phyloP scores from a whole-genome alignment of 1,140 invertebrate species.

The Hypsibius dujardini region DNA sequence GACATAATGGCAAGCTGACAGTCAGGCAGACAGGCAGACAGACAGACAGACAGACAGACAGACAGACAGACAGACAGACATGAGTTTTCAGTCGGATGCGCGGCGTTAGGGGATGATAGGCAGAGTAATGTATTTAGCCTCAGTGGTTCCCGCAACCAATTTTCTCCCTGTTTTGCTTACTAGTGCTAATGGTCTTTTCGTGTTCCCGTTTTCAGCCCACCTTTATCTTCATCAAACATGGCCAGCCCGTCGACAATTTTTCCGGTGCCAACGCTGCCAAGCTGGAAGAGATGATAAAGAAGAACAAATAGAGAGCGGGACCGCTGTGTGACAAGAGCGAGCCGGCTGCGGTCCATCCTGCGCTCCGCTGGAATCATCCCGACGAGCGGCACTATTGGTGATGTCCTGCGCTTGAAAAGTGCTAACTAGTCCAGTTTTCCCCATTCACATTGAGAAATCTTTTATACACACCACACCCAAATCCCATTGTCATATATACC shows the following conservation, averaged over 20 bases:
- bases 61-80: too few relatives aligned
- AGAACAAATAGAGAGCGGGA: conserved; percentile 35
- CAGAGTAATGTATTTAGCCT: too few relatives aligned
- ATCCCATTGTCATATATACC: not conserved
- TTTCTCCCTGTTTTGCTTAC: too few relatives aligned
- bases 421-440: not conserved
- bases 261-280: conserved; percentile 59
- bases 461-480: not conserved
- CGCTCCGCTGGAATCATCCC: not conserved
- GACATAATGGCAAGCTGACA: too few relatives aligned
- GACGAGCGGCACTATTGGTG: not conserved
- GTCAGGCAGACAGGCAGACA: too few relatives aligned
- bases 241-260: conserved; percentile 46
- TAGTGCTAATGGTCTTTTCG: not conserved
- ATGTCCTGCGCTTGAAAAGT: not conserved
- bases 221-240: conserved; percentile 68
- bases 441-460: not conserved
- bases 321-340: not conserved
- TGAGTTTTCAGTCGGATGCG: too few relatives aligned
- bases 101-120: too few relatives aligned
- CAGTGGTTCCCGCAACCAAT: too few relatives aligned
- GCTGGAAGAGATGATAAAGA: conserved; percentile 45
- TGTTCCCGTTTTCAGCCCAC: conserved; percentile 43
- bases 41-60: too few relatives aligned
- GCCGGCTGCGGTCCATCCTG: not conserved